Base-by-base conservation (phyloP, 2,888 invertebrate genomes). In the Bhutanitis thaidina region DNA sequence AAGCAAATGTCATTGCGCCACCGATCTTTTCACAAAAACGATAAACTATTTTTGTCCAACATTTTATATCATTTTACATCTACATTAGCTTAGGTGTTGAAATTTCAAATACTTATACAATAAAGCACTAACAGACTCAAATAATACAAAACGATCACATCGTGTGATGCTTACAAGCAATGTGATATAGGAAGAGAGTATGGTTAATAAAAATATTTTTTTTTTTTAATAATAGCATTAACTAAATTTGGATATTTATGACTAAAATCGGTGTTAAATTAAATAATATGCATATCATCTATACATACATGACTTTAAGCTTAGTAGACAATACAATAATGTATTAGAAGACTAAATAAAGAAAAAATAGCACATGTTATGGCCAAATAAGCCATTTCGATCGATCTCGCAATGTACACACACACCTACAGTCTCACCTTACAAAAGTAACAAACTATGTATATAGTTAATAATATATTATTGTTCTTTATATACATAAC, bases 211-310 rank as follows among this genome's bases (percentile, higher is more conserved):
- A 76, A 47, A 38, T 46, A 38, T 27, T 77, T 73, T 67, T 71
- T 69, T 75, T 29, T 46, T 40, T 50, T 34, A 73, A 77, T 77
- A 79, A 81, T 78, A 85, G 73, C 74, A 83, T 84, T 81, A 85
- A 85, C 88, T 88, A 89, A 88, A 88, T 89, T 89, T 88, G 88
- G 88, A 86, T 89, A 82, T 83, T 88, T 82, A 88, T 89, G 88
- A 89, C 88, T 89, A 88, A 82, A 82, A 83, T 81, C 80, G 79
- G 82, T 77, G 76, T 85, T 85, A 86, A 86, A 83, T 86, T 84
- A 87, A 85, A 80, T 80, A 78, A 77, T 62, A 62, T 77, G 74
- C 75, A 82, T n/a, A 80, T 84, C 77, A 74, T 79, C 83, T 88
- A 87, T 86, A 84, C 82, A 88, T 80, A 85, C 74, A 84, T 86